Base-by-base conservation (phyloP, 2,113 vertebrate species). In the Dermatemys mawii region DNA sequence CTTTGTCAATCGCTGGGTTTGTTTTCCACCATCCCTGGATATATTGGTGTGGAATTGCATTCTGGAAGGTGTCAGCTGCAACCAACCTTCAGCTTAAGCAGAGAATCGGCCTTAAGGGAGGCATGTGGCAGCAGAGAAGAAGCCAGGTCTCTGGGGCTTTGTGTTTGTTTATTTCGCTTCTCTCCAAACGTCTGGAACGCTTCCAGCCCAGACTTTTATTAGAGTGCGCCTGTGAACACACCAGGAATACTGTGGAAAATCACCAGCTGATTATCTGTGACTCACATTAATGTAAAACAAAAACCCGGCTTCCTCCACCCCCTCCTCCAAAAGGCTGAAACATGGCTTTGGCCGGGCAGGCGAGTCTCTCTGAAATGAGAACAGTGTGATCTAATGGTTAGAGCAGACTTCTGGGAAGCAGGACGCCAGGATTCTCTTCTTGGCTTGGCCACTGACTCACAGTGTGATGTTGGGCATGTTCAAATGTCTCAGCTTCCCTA, bases 41-140 rank as follows among this genome's bases (percentile, higher is more conserved):
- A 70, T 11, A 11, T 46, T 49, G 27, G 4, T 8, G 44, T 48
- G 44, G 46, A 32, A 48, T 9, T 5, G 27, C 75, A 8, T 29
- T 49, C 75, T 29, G 75, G 27, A 19, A 9, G 14, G 46, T 22
- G 46, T 19, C n/a, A 1, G 0, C 8, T 55, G 29, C 83, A 55
- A 3, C 2, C 1, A 10, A n/a, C 81, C 57, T 57, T 11, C 78
- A 49, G 1, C 4, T 50, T 12, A 0, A 1, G 0, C 1, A 8
- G 38, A 29, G 80, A 32, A 87, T 16, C 3, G 35, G 4, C 38
- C 53, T 6, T 0, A 2, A 1, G 70, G 12, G 41, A 19, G 5
- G 0, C 0, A 19, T 41, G 57, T 19, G 46, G 24, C 46, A 0
- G 1, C 24, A 53, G 75, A 54, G 19, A 6, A 13, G 46, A 4